Base-by-base conservation (phyloP, 2,888 invertebrate genomes). In the Chloroclystis v-ata region DNA sequence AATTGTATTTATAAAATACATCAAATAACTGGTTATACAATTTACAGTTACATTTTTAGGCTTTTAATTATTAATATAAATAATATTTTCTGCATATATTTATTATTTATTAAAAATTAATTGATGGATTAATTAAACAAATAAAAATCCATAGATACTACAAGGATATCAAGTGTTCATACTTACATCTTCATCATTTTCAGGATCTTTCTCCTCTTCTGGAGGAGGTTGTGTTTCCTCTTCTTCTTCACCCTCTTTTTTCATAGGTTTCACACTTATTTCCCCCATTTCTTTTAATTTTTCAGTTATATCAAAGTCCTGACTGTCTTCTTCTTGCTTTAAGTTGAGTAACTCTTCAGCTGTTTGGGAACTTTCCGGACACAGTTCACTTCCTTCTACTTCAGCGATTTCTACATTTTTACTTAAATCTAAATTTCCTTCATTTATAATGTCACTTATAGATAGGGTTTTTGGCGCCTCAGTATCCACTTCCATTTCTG, bases 281-380 rank as follows among this genome's bases (percentile, higher is more conserved):
- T 89, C 87, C 10, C 90, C 91, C 90, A 91, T 91, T 73, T 91
- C 91, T 66, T 90, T 90, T 37, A 91, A 69, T 67, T 91, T 91
- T 56, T 91, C 90, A 40, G 90, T 89, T 32, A 91, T 89, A 65
- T 91, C 90, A 68, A 89, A 89, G 59, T 91, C 91, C 46, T 84
- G 78, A 57, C 80, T 84, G 35, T 63, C 76, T 20, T 84, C 84
- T 37, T 85, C 85, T 52, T 80, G 75, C 60, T 83, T 81, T n/a
- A 84, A 72, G 48, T 73, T 75, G 52, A 87, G 62, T 37, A 85
- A 59, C 4, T 86, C 86, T 28, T 83, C 85, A 26, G 78, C 69
- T 33, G 75, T 68, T 60, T 40, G 37, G 10, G 42, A 11, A 25
- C 85, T 86, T 4, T 82, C 86, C 16, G 82, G 65, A 68, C 87